phyloP scores from a whole-genome alignment of 2,113 vertebrate genomes.

The Sylvia atricapilla region DNA sequence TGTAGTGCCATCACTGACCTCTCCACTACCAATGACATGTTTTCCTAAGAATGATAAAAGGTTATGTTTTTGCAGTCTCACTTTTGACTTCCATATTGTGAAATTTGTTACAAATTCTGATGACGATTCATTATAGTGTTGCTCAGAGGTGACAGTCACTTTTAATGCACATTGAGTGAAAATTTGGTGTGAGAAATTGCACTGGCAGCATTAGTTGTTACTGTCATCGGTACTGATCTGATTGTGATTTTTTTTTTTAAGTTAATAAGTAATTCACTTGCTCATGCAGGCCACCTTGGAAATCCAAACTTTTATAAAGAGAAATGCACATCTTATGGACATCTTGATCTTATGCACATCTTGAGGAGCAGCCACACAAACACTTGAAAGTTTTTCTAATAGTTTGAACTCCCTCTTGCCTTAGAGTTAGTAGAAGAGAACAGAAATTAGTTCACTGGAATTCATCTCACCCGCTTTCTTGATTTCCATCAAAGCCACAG shows the following conservation, averaged over 20 bases:
- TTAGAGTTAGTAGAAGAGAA: not conserved
- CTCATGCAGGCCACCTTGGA: not conserved
- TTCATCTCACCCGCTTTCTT: not conserved
- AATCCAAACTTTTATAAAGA: not conserved
- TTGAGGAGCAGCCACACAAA: not conserved
- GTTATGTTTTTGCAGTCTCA: not conserved
- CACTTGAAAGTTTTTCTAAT: not conserved
- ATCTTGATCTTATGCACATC: not conserved
- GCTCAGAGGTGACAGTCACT: not conserved
- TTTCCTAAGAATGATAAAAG: not conserved
- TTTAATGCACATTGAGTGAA: not conserved
- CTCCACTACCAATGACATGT: not conserved
- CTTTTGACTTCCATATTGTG: not conserved
- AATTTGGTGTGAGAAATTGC: constrained; percentile 22
- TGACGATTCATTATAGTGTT: not conserved
- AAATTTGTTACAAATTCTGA: not conserved
- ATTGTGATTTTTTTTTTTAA: not conserved
- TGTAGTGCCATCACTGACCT: not conserved
- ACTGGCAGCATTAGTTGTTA: not conserved
- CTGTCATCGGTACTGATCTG: not conserved
- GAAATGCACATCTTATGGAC: not conserved
- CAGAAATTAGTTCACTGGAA: not conserved
- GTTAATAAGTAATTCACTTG: not conserved
- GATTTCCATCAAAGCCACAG: not conserved
- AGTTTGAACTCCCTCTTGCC: not conserved